Evolutionary conservation across 2,113 vertebrate genomes (phyloP).

Genomic region (Chascanopsetta lugubris): DNA sequence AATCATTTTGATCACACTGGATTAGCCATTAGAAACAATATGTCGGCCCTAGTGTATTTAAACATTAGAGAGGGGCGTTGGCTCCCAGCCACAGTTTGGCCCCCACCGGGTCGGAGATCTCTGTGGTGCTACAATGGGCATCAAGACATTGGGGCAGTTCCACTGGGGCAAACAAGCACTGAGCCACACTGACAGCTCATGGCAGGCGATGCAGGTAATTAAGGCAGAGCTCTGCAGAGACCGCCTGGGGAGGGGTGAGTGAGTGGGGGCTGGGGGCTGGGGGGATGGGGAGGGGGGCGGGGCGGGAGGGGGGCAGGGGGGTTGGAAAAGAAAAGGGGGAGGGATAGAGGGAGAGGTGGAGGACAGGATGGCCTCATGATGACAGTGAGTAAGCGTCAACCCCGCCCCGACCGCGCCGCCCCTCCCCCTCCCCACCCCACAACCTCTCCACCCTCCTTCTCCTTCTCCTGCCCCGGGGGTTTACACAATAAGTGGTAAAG

Average conservation of each 20-base stretch:
- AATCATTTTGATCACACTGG: slow-evolving; percentile 49
- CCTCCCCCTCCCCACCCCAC: slow-evolving; percentile 16
- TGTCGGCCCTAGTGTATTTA: slow-evolving; percentile 39
- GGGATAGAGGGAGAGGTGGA: slow-evolving; percentile 41
- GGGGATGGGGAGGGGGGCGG: slow-evolving; percentile 26
- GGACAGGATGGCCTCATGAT: slow-evolving; percentile 62
- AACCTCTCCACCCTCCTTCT: slow-evolving; percentile 36
- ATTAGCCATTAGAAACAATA: slow-evolving; percentile 43
- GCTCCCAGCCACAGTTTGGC: slow-evolving; percentile 51
- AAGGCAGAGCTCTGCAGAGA: slow-evolving; percentile 70
- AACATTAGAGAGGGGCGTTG: slow-evolving; percentile 32
- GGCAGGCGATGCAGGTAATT: slow-evolving; percentile 79
- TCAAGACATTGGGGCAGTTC: slow-evolving; percentile 61
- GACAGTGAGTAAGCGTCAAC: slow-evolving; percentile 63
- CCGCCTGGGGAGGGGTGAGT: slow-evolving; percentile 51
- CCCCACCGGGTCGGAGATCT: slow-evolving; percentile 51
- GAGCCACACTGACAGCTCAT: slow-evolving; percentile 71
- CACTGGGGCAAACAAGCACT: slow-evolving; percentile 60
- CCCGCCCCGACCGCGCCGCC: slow-evolving; percentile 8
- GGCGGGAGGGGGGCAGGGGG: slow-evolving; percentile 29
- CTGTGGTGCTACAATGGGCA: slow-evolving; percentile 44
- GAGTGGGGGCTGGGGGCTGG: slow-evolving; percentile 44
- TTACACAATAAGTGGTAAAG: slow-evolving; percentile 65
- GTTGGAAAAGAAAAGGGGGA: slow-evolving; percentile 27
- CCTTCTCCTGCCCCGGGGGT: slow-evolving; percentile 71